phyloP scores from a whole-genome alignment of 2,113 vertebrate genomes.

The Emydura subglobosa region DNA sequence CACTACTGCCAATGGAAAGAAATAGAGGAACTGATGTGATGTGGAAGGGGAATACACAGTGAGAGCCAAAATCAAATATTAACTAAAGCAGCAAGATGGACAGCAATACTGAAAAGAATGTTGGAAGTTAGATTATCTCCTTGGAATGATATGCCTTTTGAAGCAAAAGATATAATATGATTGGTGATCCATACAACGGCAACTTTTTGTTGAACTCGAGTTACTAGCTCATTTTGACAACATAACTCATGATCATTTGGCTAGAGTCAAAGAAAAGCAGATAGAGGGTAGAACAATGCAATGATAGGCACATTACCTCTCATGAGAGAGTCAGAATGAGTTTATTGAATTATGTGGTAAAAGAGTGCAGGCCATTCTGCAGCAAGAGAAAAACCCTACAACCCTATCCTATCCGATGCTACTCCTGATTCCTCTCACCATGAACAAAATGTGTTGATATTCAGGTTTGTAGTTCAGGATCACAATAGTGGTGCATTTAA shows the following conservation, averaged over 20 bases:
- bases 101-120: background rate
- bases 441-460: background rate
- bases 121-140: background rate
- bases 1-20: background rate
- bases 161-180: background rate
- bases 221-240: background rate
- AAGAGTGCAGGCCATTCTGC: too few relatives aligned
- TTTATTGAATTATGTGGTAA: background rate
- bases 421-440: background rate
- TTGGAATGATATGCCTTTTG: too few relatives aligned
- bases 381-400: too few relatives aligned
- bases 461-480: background rate
- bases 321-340: background rate
- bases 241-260: background rate
- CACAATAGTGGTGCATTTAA: background rate
- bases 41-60: background rate
- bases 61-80: background rate
- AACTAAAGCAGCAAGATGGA: background rate
- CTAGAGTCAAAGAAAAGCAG: background rate
- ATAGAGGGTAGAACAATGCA: background rate
- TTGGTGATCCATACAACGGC: background rate
- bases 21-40: background rate
- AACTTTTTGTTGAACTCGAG: background rate
- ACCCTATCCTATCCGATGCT: background rate
- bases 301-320: background rate